phyloP scores from a whole-genome alignment of 1,140 invertebrate species.

The Amyelois transitella region DNA sequence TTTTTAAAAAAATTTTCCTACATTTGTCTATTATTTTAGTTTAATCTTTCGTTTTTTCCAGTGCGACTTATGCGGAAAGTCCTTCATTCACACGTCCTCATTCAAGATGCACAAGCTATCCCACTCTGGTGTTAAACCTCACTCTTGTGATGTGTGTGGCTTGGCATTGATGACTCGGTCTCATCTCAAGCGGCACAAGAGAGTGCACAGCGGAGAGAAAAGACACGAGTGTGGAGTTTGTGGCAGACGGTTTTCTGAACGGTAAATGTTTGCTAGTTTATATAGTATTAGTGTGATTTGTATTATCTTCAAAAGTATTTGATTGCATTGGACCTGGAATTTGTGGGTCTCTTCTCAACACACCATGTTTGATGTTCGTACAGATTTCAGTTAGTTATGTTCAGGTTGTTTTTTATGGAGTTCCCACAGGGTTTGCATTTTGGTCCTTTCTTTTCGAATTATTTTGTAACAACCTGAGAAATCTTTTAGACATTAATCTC shows the following conservation, averaged over 20 bases:
- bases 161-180: conserved; percentile 77
- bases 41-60: conserved; percentile 27
- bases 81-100: conserved; percentile 81
- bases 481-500: no score
- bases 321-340: no score
- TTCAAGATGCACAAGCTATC: conserved; percentile 80
- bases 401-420: no score
- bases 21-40: background rate
- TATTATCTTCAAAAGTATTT: no score
- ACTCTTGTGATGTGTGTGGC: conserved; percentile 77
- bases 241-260: conserved; percentile 78
- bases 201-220: conserved; percentile 78
- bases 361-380: no score
- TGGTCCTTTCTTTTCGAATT: no score
- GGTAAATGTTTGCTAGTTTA: conserved; percentile 35
- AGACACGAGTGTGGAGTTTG: conserved; percentile 76
- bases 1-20: no score
- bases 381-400: no score
- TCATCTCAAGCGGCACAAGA: conserved; percentile 79
- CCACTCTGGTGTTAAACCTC: conserved; percentile 78
- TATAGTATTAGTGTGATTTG: background rate
- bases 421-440: no score
- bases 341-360: no score
- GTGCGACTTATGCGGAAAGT: conserved; percentile 81
- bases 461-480: no score